Evolutionary conservation across 2,113 vertebrate genomes (phyloP), one percentile per base, ranked within the genome.

Genomic region (Suncus etruscus): DNA sequence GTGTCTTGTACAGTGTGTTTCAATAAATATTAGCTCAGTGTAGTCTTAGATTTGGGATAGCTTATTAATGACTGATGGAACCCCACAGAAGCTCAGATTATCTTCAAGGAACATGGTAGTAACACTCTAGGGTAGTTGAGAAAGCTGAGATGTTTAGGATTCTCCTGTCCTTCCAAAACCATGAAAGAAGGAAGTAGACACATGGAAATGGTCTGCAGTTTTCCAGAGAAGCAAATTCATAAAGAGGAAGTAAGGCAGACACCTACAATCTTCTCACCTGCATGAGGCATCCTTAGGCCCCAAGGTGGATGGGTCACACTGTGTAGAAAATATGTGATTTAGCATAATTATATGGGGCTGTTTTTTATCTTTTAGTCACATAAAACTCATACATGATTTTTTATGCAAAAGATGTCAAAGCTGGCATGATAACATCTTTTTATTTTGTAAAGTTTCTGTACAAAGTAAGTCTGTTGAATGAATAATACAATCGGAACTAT

Each of bases 391-490:
- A 31, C 7, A 27, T 18, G 20, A 20, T 47, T 90, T 39, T 47
- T n/a, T 14, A 58, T 6, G 29, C 25, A 73, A 86, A 76, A 47
- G 27, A 79, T 15, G 76, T 70, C 61, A 54, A 93, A 58, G 22
- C 50, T 32, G 32, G 68, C 20, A 73, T 29, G 63, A 69, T 51
- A 18, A 61, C 58, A 6, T 61, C 58, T 61, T 61, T 61, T 20
- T 22, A 61, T 61, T 22, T 16, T 61, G 58, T 61, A 16, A 61
- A 68, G 9, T 79, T 61, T 65, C 48, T 61, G 15, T 54, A 73
- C 66, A 90, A 94, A 88, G 92, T 39, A 2, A 90, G 79, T 39
- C 45, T 83, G 24, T 1, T 68, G n/a, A 78, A 87, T 70, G 16
- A 12, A 1, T 69, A 73, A n/a, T 47, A 66, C 12, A 83, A 87